Evolutionary conservation across 2,113 vertebrate genomes (phyloP), one percentile per base, ranked within the genome.

Genomic region (Alectura lathami): DNA sequence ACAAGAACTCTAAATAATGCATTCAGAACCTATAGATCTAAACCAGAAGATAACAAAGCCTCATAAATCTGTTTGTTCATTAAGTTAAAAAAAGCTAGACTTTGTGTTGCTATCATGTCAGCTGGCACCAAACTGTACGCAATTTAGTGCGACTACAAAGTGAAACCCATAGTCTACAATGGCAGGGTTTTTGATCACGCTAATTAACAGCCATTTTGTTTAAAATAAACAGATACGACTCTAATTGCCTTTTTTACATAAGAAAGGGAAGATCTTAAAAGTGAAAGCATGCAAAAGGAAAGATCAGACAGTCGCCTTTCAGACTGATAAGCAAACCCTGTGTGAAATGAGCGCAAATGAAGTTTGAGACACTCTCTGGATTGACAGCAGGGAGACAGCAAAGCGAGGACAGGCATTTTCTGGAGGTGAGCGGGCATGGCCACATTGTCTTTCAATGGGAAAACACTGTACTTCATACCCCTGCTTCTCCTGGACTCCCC

Each of bases 201-300:
- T 99, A 99, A 99, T 99, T 99, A 99, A 99, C 99, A 99, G 98
- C 98, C 99, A 99, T 99, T 99, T 99, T 99, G 98, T 99, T 99
- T 99, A 98, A 99, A 99, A 99, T 99, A 99, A 99, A 99, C 99
- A 99, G 99, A 99, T 99, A 99, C 95, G 98, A 98, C 97, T 99
- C 98, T 99, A 99, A 99, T 99, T 99, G 99, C 98, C 99, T 99
- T 98, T 98, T 99, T 99, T 99, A 98, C 99, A 99, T 99, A 99
- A 99, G 99, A 99, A 99, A 99, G 99, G 98, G 97, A 98, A 98
- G 98, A 99, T 99, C 99, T 99, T 99, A 98, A 99, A 99, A 99
- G 99, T 99, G 97, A 98, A 99, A 98, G 98, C 98, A 98, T 76
- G 98, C 97, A 97, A 97, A 97, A 97, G 96, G 92, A 94, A 98